phyloP scores from a whole-genome alignment of 1,140 invertebrate species.

The Drosophila biarmipes region DNA sequence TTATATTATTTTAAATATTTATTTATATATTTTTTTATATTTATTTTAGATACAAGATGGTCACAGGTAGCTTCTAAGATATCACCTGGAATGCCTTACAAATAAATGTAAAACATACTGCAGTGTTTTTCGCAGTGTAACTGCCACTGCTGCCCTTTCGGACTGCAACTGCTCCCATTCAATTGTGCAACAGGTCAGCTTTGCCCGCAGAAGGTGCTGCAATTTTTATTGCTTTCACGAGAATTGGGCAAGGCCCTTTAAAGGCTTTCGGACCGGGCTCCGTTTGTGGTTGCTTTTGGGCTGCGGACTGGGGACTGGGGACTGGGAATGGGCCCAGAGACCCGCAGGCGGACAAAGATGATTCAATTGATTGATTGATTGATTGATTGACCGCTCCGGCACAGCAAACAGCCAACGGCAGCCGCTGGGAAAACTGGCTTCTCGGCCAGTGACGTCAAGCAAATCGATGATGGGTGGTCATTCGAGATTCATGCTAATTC shows the following conservation, averaged over 20 bases:
- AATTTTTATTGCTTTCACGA: conserved; percentile 81
- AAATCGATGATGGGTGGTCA: conserved; percentile 28
- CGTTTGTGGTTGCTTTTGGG: neutral
- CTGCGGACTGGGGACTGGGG: neutral
- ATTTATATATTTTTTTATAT: too few relatives aligned
- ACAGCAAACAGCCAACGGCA: neutral
- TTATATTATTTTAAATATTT: too few relatives aligned
- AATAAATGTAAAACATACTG: neutral
- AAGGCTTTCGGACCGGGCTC: conserved; percentile 30
- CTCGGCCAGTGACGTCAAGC: conserved; percentile 36
- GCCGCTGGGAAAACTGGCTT: neutral
- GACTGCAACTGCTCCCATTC: conserved; percentile 63
- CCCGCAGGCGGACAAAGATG: conserved; percentile 40
- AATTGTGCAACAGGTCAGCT: conserved; percentile 75
- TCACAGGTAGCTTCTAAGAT: too few relatives aligned
- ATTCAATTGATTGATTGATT: conserved; percentile 78
- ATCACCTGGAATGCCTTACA: too few relatives aligned
- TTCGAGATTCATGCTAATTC: conserved; percentile 9
- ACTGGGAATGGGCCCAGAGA: neutral
- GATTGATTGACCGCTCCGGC: conserved; percentile 60
- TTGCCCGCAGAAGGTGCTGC: conserved; percentile 53
- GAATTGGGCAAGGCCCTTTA: conserved; percentile 67
- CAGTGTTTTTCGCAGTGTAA: neutral
- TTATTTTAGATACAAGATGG: too few relatives aligned
- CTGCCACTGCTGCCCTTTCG: conserved; percentile 8